Conservation (phyloP, 2,888 invertebrate genomes). For the Perdita meconis region DNA sequence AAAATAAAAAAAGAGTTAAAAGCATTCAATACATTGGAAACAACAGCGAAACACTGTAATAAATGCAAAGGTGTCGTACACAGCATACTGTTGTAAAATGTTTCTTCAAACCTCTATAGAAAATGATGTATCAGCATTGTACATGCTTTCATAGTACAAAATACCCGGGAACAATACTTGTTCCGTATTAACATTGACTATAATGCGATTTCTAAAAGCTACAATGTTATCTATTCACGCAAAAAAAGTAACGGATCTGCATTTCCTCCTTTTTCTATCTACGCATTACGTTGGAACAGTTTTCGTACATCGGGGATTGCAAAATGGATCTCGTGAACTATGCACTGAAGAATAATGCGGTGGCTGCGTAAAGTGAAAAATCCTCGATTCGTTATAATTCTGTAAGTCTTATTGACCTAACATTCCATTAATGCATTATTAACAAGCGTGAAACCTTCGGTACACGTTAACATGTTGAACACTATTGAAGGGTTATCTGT, state of each 20-base stretch:
- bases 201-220: constrained; percentile 63
- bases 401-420: constrained; percentile 59
- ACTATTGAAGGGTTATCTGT: constrained; percentile 38
- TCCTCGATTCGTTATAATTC: constrained; percentile 39
- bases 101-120: constrained; percentile 58
- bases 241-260: constrained; percentile 68
- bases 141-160: constrained; percentile 63
- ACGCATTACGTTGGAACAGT: constrained; percentile 37
- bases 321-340: constrained; percentile 52
- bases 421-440: constrained; percentile 52
- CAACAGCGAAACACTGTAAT: constrained; percentile 54
- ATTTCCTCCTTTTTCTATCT: constrained; percentile 32
- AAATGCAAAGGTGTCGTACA: constrained; percentile 57
- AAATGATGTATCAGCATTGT: constrained; percentile 58
- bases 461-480: constrained; percentile 46
- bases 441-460: constrained; percentile 53
- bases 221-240: constrained; percentile 62
- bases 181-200: constrained; percentile 63
- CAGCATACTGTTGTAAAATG: constrained; percentile 63
- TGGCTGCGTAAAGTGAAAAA: constrained; percentile 56
- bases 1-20: constrained; percentile 57
- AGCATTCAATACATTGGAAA: constrained; percentile 54
- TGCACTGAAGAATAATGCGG: constrained; percentile 58
- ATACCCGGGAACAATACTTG: constrained; percentile 60
- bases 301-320: constrained; percentile 38